A percentile compares a stretch with the other conserved stretches of the same genome.
phyloP scores from a whole-genome alignment of 1,140 invertebrate genomes.

The Scaptomyza graminum region DNA sequence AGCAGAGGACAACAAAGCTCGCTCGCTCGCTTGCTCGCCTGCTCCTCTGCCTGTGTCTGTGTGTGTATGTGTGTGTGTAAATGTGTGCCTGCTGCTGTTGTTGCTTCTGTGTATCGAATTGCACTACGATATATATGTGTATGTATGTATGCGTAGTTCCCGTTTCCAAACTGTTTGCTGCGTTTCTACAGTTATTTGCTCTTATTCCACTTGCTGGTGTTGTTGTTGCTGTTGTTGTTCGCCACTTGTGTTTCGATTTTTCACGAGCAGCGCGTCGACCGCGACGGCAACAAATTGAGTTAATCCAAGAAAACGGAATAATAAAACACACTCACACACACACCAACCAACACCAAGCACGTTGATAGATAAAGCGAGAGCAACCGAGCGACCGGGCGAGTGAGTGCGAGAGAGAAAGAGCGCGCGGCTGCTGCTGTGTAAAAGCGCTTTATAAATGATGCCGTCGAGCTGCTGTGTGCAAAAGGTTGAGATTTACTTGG shows the following conservation, averaged over 20 bases:
- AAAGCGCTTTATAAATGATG: conserved; percentile 72
- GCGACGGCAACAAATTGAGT: conserved; percentile 74
- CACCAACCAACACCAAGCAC: conserved; percentile 22
- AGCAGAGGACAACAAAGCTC: neutral
- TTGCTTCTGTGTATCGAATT: conserved; percentile 43
- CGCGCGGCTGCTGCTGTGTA: conserved; percentile 5
- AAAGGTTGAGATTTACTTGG: conserved; percentile 78
- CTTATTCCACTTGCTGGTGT: conserved; percentile 13
- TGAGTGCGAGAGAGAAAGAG: conserved; percentile 7
- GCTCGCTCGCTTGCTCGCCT: no score
- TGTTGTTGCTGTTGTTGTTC: conserved; percentile 50
- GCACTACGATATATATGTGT: conserved; percentile 37
- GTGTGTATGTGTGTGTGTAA: conserved; percentile 35
- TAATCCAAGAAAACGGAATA: conserved; percentile 83
- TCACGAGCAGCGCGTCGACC: conserved; percentile 30
- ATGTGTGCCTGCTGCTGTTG: conserved; percentile 17
- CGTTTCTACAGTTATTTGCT: conserved; percentile 10
- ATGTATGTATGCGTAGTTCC: conserved; percentile 47
- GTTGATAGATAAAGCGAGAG: conserved; percentile 9
- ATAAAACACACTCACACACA: conserved; percentile 52
- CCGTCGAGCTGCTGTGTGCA: conserved; percentile 61
- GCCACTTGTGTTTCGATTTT: conserved; percentile 70
- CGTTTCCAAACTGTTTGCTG: conserved; percentile 19
- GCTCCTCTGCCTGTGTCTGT: neutral
- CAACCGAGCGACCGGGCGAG: conserved; percentile 4